Evolutionary conservation across 2,797 vertebrate genomes (phyloP).

Genomic region (Vireo griseus): DNA sequence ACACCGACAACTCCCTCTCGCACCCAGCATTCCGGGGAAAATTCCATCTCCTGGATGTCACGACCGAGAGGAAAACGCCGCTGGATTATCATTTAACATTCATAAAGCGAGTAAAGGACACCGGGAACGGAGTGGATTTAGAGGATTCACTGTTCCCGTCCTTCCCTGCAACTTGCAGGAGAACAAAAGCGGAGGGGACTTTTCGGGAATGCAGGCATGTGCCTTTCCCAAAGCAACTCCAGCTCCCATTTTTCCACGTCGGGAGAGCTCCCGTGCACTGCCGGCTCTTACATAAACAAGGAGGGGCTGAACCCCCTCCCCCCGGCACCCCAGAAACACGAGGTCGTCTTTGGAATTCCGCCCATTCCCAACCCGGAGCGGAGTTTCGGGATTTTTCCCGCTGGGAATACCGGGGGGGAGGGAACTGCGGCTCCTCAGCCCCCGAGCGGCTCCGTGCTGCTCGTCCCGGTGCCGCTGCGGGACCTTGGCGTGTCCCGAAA

Average conservation of each 20-base stretch:
- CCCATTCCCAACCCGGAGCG: neutral
- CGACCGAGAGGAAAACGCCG: neutral
- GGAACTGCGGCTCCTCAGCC: neutral
- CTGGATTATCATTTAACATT: neutral
- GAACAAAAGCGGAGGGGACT: slow-evolving; percentile 26
- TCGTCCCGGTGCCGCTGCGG: neutral
- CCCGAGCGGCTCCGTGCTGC: neutral
- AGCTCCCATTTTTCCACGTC: neutral
- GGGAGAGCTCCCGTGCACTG: neutral
- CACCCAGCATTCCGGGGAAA: neutral
- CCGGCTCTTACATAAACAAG: slow-evolving; percentile 24
- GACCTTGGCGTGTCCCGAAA: neutral
- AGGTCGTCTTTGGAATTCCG: neutral
- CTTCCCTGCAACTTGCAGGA: slow-evolving; percentile 8
- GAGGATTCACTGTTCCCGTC: neutral
- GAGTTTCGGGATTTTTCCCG: neutral
- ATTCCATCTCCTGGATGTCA: neutral
- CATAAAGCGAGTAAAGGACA: neutral
- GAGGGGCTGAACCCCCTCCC: neutral
- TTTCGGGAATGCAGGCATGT: neutral
- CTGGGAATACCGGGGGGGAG: neutral
- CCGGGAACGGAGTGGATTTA: neutral
- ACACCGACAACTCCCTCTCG: neutral
- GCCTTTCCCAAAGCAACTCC: slow-evolving; percentile 8
- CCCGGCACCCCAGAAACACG: neutral